Evolutionary conservation across 2,888 invertebrate species (phyloP).

Genomic region (Pyrrhia umbra): DNA sequence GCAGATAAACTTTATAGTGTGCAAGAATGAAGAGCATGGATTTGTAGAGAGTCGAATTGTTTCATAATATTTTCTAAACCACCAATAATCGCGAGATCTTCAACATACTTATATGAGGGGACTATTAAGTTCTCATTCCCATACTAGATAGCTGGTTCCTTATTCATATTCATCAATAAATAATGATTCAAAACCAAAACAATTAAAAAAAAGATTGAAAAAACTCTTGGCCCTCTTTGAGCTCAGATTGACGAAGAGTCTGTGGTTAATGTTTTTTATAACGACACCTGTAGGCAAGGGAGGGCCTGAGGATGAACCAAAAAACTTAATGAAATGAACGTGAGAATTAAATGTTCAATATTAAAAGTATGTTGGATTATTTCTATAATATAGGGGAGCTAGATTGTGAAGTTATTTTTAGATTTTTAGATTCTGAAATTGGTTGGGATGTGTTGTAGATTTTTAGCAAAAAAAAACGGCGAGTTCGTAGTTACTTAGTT

Average conservation of each 20-base stretch:
- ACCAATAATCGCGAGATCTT: too few relatives aligned
- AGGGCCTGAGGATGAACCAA: conserved; percentile 66
- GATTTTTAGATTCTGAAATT: background rate
- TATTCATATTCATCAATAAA: background rate
- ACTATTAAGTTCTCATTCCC: background rate
- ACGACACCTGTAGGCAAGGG: conserved; percentile 81
- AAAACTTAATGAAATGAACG: conserved; percentile 78
- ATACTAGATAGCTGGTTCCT: background rate
- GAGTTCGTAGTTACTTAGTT: background rate
- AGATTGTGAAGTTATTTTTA: conserved; percentile 5
- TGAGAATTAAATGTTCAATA: conserved; percentile 72
- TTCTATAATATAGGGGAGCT: conserved; percentile 19
- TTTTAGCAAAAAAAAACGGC: background rate
- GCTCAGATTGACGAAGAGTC: conserved; percentile 69
- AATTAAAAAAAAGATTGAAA: conserved; percentile 53
- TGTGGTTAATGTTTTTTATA: conserved; percentile 74
- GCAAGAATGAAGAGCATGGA: too few relatives aligned
- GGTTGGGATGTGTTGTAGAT: background rate
- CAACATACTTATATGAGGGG: background rate
- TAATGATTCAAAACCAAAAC: conserved; percentile 53
- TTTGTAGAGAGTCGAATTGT: too few relatives aligned
- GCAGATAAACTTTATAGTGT: too few relatives aligned
- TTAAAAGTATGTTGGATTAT: conserved; percentile 29
- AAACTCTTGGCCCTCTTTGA: conserved; percentile 57
- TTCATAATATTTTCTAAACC: too few relatives aligned